A percentile compares a stretch with the other conserved stretches of the same genome.
Evolutionary conservation across 2,113 vertebrate species (phyloP).

Genomic region (Pterocles gutturalis): DNA sequence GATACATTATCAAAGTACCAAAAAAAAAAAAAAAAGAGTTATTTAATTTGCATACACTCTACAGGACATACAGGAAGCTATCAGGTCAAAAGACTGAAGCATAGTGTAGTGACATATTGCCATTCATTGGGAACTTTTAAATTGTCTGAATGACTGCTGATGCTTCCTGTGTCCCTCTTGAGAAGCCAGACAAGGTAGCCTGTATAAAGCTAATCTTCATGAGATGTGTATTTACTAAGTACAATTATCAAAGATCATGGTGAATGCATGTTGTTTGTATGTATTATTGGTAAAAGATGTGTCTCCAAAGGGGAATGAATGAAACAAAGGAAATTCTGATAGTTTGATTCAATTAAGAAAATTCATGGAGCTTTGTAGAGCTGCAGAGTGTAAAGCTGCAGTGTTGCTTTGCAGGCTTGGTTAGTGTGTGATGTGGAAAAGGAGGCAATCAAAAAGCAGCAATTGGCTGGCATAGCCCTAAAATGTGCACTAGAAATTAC

Average conservation of each 20-base stretch:
- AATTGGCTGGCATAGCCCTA: neutral
- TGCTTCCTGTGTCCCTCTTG: neutral
- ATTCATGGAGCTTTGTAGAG: neutral
- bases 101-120: neutral
- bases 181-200: neutral
- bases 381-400: neutral
- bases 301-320: neutral
- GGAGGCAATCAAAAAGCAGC: neutral
- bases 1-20: neutral
- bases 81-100: neutral
- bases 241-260: neutral
- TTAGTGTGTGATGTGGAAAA: neutral
- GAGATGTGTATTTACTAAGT: neutral
- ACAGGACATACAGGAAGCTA: neutral
- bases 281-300: neutral
- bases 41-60: neutral
- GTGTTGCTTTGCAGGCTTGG: neutral
- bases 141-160: neutral
- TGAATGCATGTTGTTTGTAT: neutral
- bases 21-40: neutral
- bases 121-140: neutral
- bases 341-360: neutral
- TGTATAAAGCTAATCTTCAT: neutral
- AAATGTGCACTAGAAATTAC: neutral
- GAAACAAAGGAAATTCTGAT: neutral